phyloP scores from a whole-genome alignment of 2,797 vertebrate genomes.

The Prionace glauca region DNA sequence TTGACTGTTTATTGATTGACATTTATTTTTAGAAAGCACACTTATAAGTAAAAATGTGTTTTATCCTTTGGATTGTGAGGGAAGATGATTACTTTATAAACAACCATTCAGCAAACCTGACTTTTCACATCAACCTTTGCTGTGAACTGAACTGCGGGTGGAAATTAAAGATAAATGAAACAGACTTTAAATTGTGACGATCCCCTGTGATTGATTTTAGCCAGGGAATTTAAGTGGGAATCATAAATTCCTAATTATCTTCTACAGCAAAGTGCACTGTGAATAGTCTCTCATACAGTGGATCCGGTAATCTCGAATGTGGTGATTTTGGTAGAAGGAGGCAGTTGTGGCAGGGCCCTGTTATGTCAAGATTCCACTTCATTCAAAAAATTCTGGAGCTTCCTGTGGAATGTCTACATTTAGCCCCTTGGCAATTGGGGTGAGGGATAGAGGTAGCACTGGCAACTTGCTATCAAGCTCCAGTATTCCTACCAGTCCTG shows the following conservation, averaged over 20 bases:
- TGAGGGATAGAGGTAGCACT: neutral
- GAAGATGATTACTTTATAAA: neutral
- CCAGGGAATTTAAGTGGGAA: neutral
- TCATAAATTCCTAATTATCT: neutral
- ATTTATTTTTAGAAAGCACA: neutral
- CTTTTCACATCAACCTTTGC: neutral
- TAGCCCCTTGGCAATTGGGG: neutral
- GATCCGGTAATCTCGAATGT: neutral
- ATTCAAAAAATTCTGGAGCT: neutral
- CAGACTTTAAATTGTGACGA: neutral
- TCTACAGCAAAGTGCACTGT: neutral
- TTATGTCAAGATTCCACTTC: neutral
- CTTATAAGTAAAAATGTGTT: slow-evolving; percentile 1
- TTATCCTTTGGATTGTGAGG: neutral
- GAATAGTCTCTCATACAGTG: neutral
- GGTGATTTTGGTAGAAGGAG: neutral
- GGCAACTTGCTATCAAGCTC: neutral
- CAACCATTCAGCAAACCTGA: neutral
- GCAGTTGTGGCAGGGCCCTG: neutral
- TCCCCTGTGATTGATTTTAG: neutral
- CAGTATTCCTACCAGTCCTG: neutral
- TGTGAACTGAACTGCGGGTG: neutral
- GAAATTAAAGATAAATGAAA: neutral
- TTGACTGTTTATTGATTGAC: neutral
- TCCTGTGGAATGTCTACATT: neutral